A percentile compares a stretch with the other conserved stretches of the same genome.
Evolutionary conservation across 2,113 vertebrate genomes (phyloP).

Genomic region (Lepus europaeus): DNA sequence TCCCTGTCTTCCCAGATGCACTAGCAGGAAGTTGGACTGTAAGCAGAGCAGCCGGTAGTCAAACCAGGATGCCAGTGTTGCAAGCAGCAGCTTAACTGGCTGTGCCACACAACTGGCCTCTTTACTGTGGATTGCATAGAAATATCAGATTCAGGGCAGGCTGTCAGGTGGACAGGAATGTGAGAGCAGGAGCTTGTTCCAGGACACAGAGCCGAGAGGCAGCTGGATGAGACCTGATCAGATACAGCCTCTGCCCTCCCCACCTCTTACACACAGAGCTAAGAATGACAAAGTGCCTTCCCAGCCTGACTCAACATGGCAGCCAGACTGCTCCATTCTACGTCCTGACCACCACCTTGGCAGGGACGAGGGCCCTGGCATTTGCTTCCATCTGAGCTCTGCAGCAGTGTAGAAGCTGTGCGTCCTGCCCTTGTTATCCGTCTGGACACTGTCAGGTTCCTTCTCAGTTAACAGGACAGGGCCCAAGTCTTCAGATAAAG

Average conservation of each 20-base stretch:
- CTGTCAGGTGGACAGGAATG: neutral
- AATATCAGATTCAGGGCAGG: neutral
- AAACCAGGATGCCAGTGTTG: too few species aligned
- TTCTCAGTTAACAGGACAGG: neutral
- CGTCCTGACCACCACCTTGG: neutral
- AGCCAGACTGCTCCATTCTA: neutral
- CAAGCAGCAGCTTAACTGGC: too few species aligned
- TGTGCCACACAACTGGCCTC: too few species aligned
- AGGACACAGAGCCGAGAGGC: neutral
- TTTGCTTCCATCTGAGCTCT: neutral
- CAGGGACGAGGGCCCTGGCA: neutral
- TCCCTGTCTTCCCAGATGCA: too few species aligned
- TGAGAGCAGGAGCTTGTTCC: neutral
- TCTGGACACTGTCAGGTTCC: neutral
- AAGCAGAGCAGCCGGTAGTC: too few species aligned
- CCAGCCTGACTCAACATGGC: neutral
- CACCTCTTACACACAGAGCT: slow-evolving; percentile 7
- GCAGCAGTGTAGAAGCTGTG: neutral
- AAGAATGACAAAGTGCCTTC: neutral
- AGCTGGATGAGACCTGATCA: neutral
- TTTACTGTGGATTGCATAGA: neutral
- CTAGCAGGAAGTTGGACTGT: too few species aligned
- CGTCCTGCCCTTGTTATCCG: neutral
- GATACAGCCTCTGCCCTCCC: neutral
- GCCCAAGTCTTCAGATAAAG: neutral